Conservation (phyloP, 2,888 invertebrate species). For the Apamea crenata region DNA sequence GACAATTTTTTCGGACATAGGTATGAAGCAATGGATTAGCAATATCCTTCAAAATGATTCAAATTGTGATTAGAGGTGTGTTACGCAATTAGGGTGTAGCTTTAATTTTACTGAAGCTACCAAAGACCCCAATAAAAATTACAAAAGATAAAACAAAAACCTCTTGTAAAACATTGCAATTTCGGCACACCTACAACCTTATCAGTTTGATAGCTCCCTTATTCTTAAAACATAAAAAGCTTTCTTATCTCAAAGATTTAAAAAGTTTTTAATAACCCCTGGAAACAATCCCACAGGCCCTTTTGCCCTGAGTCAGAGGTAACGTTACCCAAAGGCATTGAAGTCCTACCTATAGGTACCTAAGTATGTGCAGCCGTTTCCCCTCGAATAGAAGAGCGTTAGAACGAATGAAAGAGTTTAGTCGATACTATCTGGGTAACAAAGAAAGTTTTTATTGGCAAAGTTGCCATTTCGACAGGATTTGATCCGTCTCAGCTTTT, state of each 20-base stretch:
- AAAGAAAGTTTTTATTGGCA: slow-evolving; percentile 89
- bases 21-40: not conserved
- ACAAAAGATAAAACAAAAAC: slow-evolving; percentile 13
- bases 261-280: slow-evolving; percentile 77
- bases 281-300: slow-evolving; percentile 65
- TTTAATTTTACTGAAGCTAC: not conserved
- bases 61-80: not conserved
- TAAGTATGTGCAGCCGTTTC: slow-evolving; percentile 70
- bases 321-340: slow-evolving; percentile 63
- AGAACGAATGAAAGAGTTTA: slow-evolving; percentile 83
- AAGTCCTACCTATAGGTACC: slow-evolving; percentile 47
- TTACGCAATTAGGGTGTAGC: not conserved
- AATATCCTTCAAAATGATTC: not conserved
- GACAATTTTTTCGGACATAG: too few species aligned
- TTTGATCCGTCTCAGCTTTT: slow-evolving; percentile 85
- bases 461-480: slow-evolving; percentile 81
- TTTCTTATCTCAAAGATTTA: slow-evolving; percentile 72
- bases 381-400: slow-evolving; percentile 72
- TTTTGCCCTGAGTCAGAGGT: slow-evolving; percentile 41
- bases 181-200: slow-evolving; percentile 41
- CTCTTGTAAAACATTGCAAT: slow-evolving; percentile 36
- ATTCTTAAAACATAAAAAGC: slow-evolving; percentile 53
- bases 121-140: not conserved
- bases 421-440: slow-evolving; percentile 86
- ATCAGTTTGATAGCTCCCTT: slow-evolving; percentile 51